These are phyloP conservation scores for Cheiracanthium punctorium DNA, from an alignment of 2,888 invertebrate genomes.

Conservation along the genomic window DNA sequence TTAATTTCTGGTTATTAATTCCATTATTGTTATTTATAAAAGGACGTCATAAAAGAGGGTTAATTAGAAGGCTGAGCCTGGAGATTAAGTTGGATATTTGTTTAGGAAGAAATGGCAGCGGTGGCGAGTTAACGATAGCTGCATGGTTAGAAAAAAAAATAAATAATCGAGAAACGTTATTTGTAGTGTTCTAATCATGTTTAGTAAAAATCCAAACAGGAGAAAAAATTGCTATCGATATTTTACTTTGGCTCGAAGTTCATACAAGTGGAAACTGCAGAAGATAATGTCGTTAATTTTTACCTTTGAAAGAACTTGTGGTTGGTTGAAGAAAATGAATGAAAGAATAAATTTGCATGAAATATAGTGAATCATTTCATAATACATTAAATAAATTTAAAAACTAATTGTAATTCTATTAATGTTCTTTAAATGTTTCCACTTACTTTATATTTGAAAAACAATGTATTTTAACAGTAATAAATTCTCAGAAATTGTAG, in stretches of 20 bases:
- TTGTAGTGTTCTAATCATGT: not conserved
- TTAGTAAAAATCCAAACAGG: not conserved
- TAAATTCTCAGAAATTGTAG: too few species aligned
- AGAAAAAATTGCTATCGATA: not conserved
- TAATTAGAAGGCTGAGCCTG: not conserved
- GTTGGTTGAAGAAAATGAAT: too few species aligned
- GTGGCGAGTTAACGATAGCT: not conserved
- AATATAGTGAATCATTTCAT: too few species aligned
- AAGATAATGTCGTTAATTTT: too few species aligned
- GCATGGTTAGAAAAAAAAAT: not conserved
- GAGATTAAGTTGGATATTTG: slow-evolving; percentile 12
- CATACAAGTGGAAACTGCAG: not conserved
- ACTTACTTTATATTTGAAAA: too few species aligned
- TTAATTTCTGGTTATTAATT: slow-evolving; percentile 24
- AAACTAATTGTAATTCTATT: too few species aligned
- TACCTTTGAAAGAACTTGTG: too few species aligned
- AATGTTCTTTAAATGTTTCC: too few species aligned
- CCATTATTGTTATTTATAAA: slow-evolving; percentile 18
- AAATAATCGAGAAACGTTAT: not conserved
- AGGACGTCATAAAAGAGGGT: not conserved
- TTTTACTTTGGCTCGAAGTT: not conserved
- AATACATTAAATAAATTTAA: too few species aligned
- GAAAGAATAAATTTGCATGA: too few species aligned
- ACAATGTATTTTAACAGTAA: too few species aligned
- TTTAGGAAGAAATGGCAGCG: not conserved